Conservation (phyloP, 37 sponge, comb jelly and placozoan genomes). For the Beroe forskalii region DNA sequence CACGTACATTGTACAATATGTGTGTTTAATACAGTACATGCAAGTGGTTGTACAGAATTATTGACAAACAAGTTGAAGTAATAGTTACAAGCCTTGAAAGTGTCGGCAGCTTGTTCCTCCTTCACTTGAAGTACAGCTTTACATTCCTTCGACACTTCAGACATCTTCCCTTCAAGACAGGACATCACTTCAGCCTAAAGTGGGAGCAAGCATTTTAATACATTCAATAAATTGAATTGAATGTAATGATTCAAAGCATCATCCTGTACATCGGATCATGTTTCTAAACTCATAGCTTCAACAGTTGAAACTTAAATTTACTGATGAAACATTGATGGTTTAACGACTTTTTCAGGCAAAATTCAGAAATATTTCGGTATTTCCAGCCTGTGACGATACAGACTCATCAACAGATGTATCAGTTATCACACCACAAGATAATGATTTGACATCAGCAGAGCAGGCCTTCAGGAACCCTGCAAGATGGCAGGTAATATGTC, state of each 20-base stretch:
- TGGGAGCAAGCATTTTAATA: background rate
- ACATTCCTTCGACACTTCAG: slow-evolving; percentile 9
- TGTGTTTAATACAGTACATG: too few species aligned
- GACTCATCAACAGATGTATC: slow-evolving; percentile 16
- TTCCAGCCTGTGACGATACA: slow-evolving; percentile 8
- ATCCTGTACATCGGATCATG: too few species aligned
- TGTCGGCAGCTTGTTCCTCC: slow-evolving; percentile 47
- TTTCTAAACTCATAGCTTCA: too few species aligned
- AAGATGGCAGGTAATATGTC: background rate
- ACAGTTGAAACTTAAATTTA: too few species aligned
- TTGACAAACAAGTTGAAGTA: too few species aligned
- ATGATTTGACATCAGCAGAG: slow-evolving; percentile 32
- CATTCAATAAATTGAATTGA: too few species aligned
- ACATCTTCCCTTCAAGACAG: slow-evolving; percentile 14
- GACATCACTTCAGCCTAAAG: slow-evolving; percentile 18
- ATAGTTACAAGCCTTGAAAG: slow-evolving; percentile 48
- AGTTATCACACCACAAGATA: slow-evolving; percentile 14
- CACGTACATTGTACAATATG: too few species aligned
- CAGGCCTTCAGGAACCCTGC: slow-evolving; percentile 4
- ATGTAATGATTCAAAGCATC: too few species aligned
- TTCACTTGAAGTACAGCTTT: slow-evolving; percentile 33
- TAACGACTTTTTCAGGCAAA: too few species aligned
- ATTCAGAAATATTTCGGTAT: too few species aligned
- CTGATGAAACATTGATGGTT: too few species aligned
- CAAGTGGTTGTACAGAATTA: too few species aligned